These are phyloP conservation scores for Calameuta filiformis DNA, from an alignment of 2,888 invertebrate genomes.

Conservation along the genomic window DNA sequence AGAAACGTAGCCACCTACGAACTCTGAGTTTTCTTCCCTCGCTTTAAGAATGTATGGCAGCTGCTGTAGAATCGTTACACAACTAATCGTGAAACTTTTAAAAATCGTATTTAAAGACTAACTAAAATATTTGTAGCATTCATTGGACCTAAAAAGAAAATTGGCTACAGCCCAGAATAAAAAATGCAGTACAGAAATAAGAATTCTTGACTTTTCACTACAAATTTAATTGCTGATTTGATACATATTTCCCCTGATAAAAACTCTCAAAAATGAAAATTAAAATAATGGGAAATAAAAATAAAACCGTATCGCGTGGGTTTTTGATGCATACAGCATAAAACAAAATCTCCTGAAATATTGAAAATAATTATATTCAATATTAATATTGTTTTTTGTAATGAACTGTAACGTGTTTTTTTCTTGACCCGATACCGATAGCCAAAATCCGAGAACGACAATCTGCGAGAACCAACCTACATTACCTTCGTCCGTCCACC, in stretches of 20 bases:
- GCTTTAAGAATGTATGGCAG: constrained; percentile 19
- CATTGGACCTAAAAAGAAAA: constrained; percentile 6
- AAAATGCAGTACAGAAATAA: constrained; percentile 7
- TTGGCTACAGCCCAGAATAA: constrained; percentile 3
- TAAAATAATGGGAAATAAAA: not conserved
- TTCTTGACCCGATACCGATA: too few relatives aligned
- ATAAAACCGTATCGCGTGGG: not conserved
- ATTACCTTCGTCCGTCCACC: too few relatives aligned
- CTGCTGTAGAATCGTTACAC: too few relatives aligned
- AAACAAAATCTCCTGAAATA: constrained; percentile 5
- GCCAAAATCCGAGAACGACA: too few relatives aligned
- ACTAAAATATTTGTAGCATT: constrained; percentile 14
- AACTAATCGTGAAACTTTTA: constrained; percentile 15
- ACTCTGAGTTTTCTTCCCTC: too few relatives aligned
- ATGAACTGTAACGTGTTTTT: not conserved
- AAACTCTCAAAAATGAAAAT: constrained; percentile 10
- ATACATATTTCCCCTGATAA: constrained; percentile 10
- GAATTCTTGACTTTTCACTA: constrained; percentile 6
- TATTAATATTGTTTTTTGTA: constrained; percentile 9
- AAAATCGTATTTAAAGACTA: constrained; percentile 13
- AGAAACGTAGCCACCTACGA: too few relatives aligned
- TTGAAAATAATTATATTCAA: constrained; percentile 8
- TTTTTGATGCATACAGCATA: constrained; percentile 9
- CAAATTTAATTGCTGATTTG: constrained; percentile 13
- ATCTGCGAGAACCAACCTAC: too few relatives aligned